Evolutionary conservation across 2,797 vertebrate species (phyloP), one percentile per base, ranked within the genome.

Genomic region (Carduelis carduelis): DNA sequence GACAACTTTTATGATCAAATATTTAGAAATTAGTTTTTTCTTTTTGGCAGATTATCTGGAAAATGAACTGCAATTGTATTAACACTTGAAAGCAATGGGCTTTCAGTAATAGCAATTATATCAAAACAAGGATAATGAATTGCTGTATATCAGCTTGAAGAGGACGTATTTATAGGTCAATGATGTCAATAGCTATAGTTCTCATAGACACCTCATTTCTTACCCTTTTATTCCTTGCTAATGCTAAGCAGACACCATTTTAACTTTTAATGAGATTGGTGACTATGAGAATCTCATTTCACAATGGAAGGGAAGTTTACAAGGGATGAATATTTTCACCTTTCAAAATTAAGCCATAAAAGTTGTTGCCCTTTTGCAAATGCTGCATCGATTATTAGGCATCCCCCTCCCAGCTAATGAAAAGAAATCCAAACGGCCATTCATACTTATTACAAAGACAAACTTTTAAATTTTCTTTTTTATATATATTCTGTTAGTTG

Each of bases 1-100:
- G 95, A 98, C 95, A 98, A 98, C 97, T 98, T 98, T 98, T 96
- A 98, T 97, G 97, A 98, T 98, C 96, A 98, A 98, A 98, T 98
- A 97, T 98, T 98, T 98, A 98, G 98, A 98, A 98, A 98, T 98
- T 95, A 97, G 90, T 95, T 98, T 98, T 94, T 97, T 93, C 95
- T 97, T 92, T 95, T 97, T 96, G 96, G 92, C 92, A 97, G 97
- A 97, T 97, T 97, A 97, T 97, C 96, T 97, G 95, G 97, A 97
- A 97, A 98, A 96, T 97, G 97, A 98, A 97, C 96, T 97, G 96
- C 96, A 97, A 70, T 98, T 95, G 27, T 97, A 97, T 97, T 97
- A 98, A 94, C 97, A 97, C 97, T 98, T 94, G 87, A 97, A 98
- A 97, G 95, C 86, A 96, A 96, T 97, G 97, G 92, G 96, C 96